Conservation (phyloP, 2,797 vertebrate genomes). For the Danio choprae region DNA sequence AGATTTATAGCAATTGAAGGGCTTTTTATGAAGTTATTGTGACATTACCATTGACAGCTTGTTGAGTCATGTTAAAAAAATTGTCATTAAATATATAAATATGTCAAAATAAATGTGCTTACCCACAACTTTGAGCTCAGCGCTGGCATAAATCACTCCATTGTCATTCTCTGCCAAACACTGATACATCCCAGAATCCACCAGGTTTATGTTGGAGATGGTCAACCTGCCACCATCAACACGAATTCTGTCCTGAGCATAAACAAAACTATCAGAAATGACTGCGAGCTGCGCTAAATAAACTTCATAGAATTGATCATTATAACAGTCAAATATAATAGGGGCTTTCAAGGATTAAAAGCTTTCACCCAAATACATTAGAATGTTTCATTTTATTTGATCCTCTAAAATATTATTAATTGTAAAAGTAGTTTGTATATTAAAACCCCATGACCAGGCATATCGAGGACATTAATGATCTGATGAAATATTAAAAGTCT, state of each 20-base stretch:
- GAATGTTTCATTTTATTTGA: no score
- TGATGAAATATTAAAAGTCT: no score
- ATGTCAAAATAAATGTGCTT: constrained; percentile 54
- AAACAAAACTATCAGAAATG: constrained; percentile 39
- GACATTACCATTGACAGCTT: no score
- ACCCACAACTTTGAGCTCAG: constrained; percentile 82
- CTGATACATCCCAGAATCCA: constrained; percentile 82
- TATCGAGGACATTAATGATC: no score
- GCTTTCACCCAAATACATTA: no score
- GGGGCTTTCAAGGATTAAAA: no score
- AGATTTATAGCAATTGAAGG: background rate
- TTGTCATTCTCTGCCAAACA: constrained; percentile 78
- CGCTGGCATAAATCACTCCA: constrained; percentile 75
- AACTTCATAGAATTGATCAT: background rate
- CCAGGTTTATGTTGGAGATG: constrained; percentile 73
- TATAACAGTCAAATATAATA: no score
- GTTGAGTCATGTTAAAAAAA: no score
- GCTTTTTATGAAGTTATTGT: background rate
- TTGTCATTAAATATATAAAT: no score
- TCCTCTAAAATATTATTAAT: no score
- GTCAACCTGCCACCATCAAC: constrained; percentile 72
- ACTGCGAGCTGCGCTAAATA: background rate
- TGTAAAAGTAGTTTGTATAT: no score
- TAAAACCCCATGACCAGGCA: no score
- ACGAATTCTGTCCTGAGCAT: constrained; percentile 71